These are phyloP conservation scores for Camponotus vicinus DNA, from an alignment of 1,140 invertebrate genomes.

Conservation along the genomic window DNA sequence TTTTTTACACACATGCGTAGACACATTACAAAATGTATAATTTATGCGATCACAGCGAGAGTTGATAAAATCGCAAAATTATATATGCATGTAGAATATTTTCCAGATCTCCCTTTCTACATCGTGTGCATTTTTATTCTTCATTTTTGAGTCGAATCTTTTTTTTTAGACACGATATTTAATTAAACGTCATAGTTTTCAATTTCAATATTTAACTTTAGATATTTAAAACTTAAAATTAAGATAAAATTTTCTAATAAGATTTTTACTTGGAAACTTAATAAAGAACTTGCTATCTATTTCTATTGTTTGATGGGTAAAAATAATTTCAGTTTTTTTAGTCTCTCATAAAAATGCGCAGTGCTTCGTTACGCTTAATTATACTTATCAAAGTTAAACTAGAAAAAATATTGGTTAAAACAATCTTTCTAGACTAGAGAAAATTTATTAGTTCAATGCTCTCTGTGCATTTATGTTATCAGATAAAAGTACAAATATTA, in stretches of 20 bases:
- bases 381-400: background rate
- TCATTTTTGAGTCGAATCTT: background rate
- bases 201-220: constrained; percentile 3
- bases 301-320: background rate
- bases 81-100: background rate
- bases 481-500: background rate
- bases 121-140: background rate
- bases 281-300: background rate
- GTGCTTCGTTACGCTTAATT: background rate
- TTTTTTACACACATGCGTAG: background rate
- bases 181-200: constrained; percentile 6
- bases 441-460: background rate
- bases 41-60: background rate
- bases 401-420: background rate
- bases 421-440: background rate
- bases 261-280: background rate
- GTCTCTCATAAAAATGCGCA: background rate
- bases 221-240: background rate
- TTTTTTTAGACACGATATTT: background rate
- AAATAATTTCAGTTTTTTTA: background rate
- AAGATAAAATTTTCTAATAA: background rate
- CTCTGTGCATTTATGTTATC: background rate
- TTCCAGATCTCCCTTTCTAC: background rate
- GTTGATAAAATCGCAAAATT: constrained; percentile 9
- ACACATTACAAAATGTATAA: background rate